Percentiles rank a stretch among this genome's conserved stretches.
These are phyloP conservation scores for Eupleurogrammus muticus DNA, from an alignment of 2,797 vertebrate species.

Conservation along the genomic window DNA sequence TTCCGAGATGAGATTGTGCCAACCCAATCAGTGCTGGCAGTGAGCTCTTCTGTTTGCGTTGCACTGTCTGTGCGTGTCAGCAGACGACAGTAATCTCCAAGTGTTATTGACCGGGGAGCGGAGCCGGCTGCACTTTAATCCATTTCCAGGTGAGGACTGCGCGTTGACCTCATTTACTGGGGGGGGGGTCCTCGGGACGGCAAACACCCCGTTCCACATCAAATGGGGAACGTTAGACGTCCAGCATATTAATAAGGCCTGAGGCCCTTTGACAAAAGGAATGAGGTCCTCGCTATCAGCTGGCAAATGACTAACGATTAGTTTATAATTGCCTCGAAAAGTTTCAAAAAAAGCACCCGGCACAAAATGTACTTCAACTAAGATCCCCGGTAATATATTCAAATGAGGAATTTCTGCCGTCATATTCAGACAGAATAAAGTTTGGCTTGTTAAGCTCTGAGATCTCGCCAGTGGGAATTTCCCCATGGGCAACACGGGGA, in stretches of 20 bases:
- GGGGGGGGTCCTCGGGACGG: constrained; percentile 32
- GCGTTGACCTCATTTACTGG: constrained; percentile 64
- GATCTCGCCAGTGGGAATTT: constrained; percentile 29
- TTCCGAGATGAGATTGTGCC: constrained; percentile 21
- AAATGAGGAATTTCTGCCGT: constrained; percentile 11
- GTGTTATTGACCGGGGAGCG: constrained; percentile 41
- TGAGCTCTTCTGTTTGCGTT: not conserved
- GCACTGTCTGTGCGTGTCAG: constrained; percentile 10
- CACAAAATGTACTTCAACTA: constrained; percentile 20
- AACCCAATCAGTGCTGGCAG: constrained; percentile 37
- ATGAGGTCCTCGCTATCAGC: constrained; percentile 29
- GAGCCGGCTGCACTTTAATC: constrained; percentile 58
- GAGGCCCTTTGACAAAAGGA: constrained; percentile 24
- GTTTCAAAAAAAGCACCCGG: constrained; percentile 37
- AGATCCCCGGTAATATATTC: constrained; percentile 44
- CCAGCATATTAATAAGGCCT: constrained; percentile 48
- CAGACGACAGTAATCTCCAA: constrained; percentile 21
- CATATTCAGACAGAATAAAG: constrained; percentile 6
- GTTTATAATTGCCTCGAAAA: constrained; percentile 51
- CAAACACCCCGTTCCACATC: constrained; percentile 29
- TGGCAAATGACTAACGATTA: constrained; percentile 43
- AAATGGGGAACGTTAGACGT: constrained; percentile 49
- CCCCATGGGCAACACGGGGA: constrained; percentile 7
- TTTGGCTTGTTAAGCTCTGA: constrained; percentile 41
- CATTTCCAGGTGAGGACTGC: constrained; percentile 59